phyloP scores from a whole-genome alignment of 2,888 invertebrate species.

The Smittia aterrima region DNA sequence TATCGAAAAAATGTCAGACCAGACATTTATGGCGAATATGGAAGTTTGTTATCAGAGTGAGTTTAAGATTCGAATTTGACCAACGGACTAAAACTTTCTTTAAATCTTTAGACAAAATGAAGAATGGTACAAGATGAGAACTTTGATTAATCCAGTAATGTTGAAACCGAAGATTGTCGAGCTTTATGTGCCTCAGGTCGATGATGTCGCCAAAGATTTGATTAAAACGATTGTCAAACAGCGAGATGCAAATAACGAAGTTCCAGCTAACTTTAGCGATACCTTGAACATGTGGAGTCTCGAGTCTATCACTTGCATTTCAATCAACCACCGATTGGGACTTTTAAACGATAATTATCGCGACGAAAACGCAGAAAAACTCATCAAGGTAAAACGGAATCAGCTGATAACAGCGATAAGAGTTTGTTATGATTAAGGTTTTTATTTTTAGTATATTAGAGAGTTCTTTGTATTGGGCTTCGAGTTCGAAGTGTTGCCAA shows the following conservation, averaged over 20 bases:
- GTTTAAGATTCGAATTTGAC: background rate
- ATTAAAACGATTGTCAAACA: conserved; percentile 42
- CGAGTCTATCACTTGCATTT: conserved; percentile 56
- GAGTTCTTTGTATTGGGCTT: conserved; percentile 38
- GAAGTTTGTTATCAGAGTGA: conserved; percentile 47
- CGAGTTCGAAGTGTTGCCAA: conserved; percentile 49
- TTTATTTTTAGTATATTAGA: conserved; percentile 38
- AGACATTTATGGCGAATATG: conserved; percentile 37
- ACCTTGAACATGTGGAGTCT: conserved; percentile 60
- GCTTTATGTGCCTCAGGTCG: conserved; percentile 55
- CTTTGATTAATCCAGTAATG: conserved; percentile 53
- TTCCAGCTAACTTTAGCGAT: conserved; percentile 55
- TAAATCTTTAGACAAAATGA: conserved; percentile 51
- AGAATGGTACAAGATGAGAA: conserved; percentile 64
- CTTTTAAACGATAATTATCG: conserved; percentile 45
- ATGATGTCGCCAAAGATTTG: conserved; percentile 52
- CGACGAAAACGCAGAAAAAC: conserved; percentile 30
- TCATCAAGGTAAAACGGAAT: background rate
- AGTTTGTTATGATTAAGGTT: background rate
- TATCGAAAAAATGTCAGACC: conserved; percentile 2
- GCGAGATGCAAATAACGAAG: conserved; percentile 49
- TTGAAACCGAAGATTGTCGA: conserved; percentile 60
- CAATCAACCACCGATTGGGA: conserved; percentile 51
- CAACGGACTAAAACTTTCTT: too few relatives aligned
- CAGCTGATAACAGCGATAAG: background rate